A percentile compares a stretch with the other conserved stretches of the same genome.
Evolutionary conservation across 1,140 invertebrate species (phyloP).

Genomic region (Formica exsecta): DNA sequence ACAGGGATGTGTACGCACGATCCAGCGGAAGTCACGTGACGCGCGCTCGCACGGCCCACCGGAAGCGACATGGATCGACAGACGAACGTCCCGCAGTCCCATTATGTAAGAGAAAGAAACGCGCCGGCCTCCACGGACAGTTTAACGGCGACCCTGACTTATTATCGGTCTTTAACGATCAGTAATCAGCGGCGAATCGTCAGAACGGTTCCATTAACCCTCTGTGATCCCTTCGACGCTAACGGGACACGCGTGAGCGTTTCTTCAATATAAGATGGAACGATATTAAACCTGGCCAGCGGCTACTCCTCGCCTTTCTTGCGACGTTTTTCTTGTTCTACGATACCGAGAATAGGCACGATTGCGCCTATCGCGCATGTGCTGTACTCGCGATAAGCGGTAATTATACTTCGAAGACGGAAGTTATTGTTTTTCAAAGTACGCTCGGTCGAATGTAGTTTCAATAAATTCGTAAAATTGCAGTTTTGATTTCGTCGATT

Average conservation of each 20-base stretch:
- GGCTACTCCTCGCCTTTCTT: neutral
- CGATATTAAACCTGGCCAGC: conserved; percentile 59
- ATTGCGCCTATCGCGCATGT: conserved; percentile 33
- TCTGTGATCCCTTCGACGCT: conserved; percentile 53
- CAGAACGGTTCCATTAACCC: conserved; percentile 71
- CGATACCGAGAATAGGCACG: conserved; percentile 5
- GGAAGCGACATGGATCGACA: conserved; percentile 70
- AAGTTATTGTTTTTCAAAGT: neutral
- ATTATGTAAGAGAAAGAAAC: conserved; percentile 52
- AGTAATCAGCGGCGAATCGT: conserved; percentile 63
- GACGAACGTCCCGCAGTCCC: conserved; percentile 10
- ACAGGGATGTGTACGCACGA: conserved; percentile 65
- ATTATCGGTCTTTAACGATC: conserved; percentile 50
- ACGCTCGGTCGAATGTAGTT: neutral
- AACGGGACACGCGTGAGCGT: conserved; percentile 70
- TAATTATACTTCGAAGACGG: conserved; percentile 10
- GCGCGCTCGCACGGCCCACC: conserved; percentile 49
- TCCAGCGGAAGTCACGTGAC: conserved; percentile 77
- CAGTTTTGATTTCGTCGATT: too few relatives aligned
- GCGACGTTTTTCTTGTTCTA: conserved; percentile 23
- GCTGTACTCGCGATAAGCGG: conserved; percentile 32
- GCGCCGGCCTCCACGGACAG: neutral
- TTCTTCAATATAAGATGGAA: conserved; percentile 53
- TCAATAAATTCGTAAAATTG: neutral
- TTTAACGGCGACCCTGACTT: conserved; percentile 47